Base-by-base conservation (phyloP, 1,140 invertebrate genomes). In the Cepaea nemoralis region DNA sequence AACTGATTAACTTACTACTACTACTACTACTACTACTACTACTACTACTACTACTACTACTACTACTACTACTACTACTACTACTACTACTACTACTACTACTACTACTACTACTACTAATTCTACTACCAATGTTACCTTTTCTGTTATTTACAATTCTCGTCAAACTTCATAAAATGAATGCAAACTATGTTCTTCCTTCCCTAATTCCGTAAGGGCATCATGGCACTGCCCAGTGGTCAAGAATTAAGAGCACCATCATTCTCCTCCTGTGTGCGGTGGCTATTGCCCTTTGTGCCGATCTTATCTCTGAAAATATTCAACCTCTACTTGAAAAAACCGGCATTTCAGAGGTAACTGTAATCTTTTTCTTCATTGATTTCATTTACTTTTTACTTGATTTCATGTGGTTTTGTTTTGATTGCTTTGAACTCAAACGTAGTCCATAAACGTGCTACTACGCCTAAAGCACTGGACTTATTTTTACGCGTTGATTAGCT, bases 271-370 rank as follows among this genome's bases (percentile, higher is more conserved):
- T 82, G 42, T 87, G 85, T 82, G 87, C 88, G 10, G 82, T 85
- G 16, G 76, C 88, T 59, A 91, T 89, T n/a, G 88, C 88, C 31
- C 78, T 91, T 31, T 88, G 88, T 87, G 85, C 87, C 14, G 89
- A 91, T 67, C 42, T 89, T 19, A 83, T 90, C 5, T 86, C 89
- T 33, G 84, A 91, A 24, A 90, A 91, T 81, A 87, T 91, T n/a
- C 84, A 89, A 40, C 84, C 86, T 1, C 82, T 91, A 14, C 82
- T 91, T 19, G 63, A 85, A 45, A 27, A 76, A 19, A 84, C 87
- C 2, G 86, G 86, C 14, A 75, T 90, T 3, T 90, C 89, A 45
- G 86, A 88, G 84, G 89, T 89, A 81, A 78, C n/a, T n/a, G n/a
- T n/a, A n/a, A n/a, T n/a, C n/a, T n/a, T n/a, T n/a, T n/a, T n/a